Percentiles rank a stretch among this genome's conserved stretches.
Conservation (phyloP, 2,113 vertebrate genomes). For the Aspiorhynchus laticeps region DNA sequence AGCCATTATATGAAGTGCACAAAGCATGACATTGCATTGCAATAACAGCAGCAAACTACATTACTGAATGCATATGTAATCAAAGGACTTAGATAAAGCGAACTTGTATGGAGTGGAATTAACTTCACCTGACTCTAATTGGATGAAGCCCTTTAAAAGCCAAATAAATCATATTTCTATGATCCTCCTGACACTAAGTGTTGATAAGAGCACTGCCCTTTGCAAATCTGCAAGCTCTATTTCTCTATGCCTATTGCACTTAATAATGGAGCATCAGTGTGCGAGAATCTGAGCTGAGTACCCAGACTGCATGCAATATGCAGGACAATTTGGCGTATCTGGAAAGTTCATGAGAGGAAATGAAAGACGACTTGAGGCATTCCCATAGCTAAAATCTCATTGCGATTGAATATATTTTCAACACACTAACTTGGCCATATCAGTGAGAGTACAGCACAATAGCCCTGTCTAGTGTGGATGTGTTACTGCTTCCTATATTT, state of each 20-base stretch:
- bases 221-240: conserved; percentile 5
- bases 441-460: not conserved
- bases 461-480: not conserved
- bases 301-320: not conserved
- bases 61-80: not conserved
- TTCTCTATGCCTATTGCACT: conserved; percentile 9
- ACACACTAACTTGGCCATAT: not conserved
- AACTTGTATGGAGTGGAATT: not conserved
- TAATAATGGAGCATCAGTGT: conserved; percentile 20
- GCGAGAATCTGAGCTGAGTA: not conserved
- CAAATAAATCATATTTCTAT: conserved; percentile 21
- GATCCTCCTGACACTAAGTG: conserved; percentile 11
- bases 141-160: conserved; percentile 6
- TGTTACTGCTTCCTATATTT: not conserved
- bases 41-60: not conserved
- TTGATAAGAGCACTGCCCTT: conserved; percentile 30
- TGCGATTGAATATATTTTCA: conserved; percentile 15
- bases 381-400: not conserved
- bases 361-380: conserved; percentile 8
- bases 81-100: not conserved
- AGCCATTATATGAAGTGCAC: not conserved
- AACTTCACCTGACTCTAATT: conserved; percentile 14
- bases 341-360: conserved; percentile 24
- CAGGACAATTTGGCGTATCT: conserved; percentile 22
- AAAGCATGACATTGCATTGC: not conserved